Evolutionary conservation across 2,797 vertebrate species (phyloP), one percentile per base, ranked within the genome.

Genomic region (Cryptoprocta ferox): DNA sequence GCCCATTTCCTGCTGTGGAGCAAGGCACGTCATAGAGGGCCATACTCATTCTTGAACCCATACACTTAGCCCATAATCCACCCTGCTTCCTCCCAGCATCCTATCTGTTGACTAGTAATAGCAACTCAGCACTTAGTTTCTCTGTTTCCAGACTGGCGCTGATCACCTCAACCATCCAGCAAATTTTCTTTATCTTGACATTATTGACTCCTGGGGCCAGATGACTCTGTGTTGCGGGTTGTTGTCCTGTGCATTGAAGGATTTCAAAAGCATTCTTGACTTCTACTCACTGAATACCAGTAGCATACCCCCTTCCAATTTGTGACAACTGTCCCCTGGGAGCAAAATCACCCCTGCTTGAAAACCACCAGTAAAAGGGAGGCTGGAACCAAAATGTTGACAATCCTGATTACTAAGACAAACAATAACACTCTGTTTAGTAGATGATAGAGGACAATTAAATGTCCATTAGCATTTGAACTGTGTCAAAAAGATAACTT

Each of bases 401-500:
- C 6, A 35, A 75, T 56, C 9, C 8, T 30, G 5, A 79, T 24
- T n/a, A 50, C n/a, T 2, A 35, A 56, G 35, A 89, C 6, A 86
- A 76, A 53, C 0, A 24, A 4, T 68, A 89, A 85, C 42, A 68
- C 2, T 19, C 0, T 42, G 1, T 84, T 85, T 59, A 91, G 30
- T 53, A 79, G 65, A 42, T 45, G 2, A 26, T 19, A 79, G 18
- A 32, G 16, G 59, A 45, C 18, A 85, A 32, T 88, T 32, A 76
- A 59, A 79, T 24, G 2, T 53, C 56, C 16, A 14, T 83, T 84
- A 91, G 48, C 45, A 75, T 48, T 71, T 50, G 37, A 82, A 16
- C 42, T 75, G 16, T 48, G 88, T 92, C 12, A 91, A 65, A 91
- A 91, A 24, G 50, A 80, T 24, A 28, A 19, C 12, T 39, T 76